Evolutionary conservation across 2,888 invertebrate genomes (phyloP).

Genomic region (Scaptomyza caliginosa): DNA sequence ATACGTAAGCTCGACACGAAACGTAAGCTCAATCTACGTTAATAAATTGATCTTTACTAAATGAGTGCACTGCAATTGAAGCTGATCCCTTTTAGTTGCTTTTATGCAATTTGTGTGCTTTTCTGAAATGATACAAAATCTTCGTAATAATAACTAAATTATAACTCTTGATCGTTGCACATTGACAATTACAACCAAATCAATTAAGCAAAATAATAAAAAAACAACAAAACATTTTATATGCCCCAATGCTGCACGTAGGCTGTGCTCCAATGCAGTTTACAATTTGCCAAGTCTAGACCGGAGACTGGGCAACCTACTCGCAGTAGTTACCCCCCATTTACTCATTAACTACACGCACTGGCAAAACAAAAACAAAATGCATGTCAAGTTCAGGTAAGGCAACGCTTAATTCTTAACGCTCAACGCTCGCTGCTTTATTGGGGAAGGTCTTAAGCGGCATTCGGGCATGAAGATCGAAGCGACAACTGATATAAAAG

Average conservation of each 20-base stretch:
- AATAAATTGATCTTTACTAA: too few species aligned
- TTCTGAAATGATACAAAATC: too few species aligned
- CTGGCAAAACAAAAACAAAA: conserved; percentile 48
- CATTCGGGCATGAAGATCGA: conserved; percentile 77
- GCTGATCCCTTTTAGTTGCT: too few species aligned
- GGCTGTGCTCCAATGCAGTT: conserved; percentile 70
- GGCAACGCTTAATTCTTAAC: conserved; percentile 22
- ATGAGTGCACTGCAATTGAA: too few species aligned
- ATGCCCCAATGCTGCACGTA: conserved; percentile 66
- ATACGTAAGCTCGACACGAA: conserved; percentile 28
- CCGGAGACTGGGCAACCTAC: conserved; percentile 48
- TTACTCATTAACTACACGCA: conserved; percentile 52
- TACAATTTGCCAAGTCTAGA: conserved; percentile 56
- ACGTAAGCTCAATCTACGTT: conserved; percentile 51
- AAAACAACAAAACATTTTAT: conserved; percentile 37
- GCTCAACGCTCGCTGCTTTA: conserved; percentile 6
- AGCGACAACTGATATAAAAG: conserved; percentile 46
- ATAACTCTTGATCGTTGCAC: conserved; percentile 8
- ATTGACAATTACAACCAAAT: conserved; percentile 60
- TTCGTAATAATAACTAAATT: too few species aligned
- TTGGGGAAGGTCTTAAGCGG: conserved; percentile 53
- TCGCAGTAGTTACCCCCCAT: conserved; percentile 24
- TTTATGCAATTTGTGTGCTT: too few species aligned
- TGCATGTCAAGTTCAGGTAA: conserved; percentile 72
- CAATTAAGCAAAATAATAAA: conserved; percentile 3